phyloP scores from a whole-genome alignment of 2,888 invertebrate genomes.

The Nomada fucata region DNA sequence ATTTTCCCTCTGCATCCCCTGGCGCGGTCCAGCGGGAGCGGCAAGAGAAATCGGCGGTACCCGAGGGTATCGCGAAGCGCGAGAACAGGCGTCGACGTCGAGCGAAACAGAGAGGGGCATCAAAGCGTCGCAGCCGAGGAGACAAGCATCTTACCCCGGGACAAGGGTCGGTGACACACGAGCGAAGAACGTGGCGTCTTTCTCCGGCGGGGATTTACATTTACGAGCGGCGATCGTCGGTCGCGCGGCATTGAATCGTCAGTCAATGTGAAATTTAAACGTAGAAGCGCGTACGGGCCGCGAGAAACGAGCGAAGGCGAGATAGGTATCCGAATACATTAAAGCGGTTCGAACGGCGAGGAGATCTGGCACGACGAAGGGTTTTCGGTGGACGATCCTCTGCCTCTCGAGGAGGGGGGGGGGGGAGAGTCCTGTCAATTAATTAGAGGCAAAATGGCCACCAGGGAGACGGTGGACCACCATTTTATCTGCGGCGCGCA shows the following conservation, averaged over 20 bases:
- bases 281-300: constrained; percentile 43
- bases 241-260: constrained; percentile 62
- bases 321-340: constrained; percentile 71
- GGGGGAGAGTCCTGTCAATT: constrained; percentile 66
- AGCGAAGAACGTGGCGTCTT: constrained; percentile 45
- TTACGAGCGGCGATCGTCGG: constrained; percentile 35
- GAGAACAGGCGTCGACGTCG: constrained; percentile 46
- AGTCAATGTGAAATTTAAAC: constrained; percentile 66
- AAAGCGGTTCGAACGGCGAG: constrained; percentile 35
- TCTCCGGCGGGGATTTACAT: constrained; percentile 52
- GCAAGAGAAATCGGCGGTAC: not conserved
- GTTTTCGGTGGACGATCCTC: constrained; percentile 61
- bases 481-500: constrained; percentile 74
- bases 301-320: constrained; percentile 28
- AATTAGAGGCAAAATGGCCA: constrained; percentile 76
- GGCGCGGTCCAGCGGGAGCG: not conserved
- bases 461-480: constrained; percentile 63
- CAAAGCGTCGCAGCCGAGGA: not conserved
- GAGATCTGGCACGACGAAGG: not conserved
- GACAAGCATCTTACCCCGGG: constrained; percentile 28
- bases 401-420: no score
- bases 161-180: constrained; percentile 52
- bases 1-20: not conserved
- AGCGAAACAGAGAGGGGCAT: constrained; percentile 18
- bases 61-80: constrained; percentile 26